Evolutionary conservation across 2,113 vertebrate species (phyloP).

Genomic region (Strix aluco): DNA sequence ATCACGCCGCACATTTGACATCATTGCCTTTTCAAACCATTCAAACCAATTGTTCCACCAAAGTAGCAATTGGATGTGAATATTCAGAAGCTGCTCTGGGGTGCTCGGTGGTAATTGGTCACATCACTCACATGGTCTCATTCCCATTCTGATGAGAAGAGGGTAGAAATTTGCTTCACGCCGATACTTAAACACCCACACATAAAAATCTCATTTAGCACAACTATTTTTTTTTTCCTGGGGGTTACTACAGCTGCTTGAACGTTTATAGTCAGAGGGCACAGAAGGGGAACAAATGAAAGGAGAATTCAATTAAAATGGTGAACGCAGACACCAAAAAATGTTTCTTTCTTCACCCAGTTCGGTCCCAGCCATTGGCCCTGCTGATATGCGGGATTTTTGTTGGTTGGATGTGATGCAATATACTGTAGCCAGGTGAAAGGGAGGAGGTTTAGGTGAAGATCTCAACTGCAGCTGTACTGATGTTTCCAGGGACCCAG

Average conservation of each 20-base stretch:
- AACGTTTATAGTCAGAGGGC: not conserved
- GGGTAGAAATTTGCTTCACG: conserved; percentile 21
- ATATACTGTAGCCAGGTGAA: not conserved
- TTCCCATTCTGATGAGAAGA: conserved; percentile 46
- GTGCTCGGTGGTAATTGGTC: conserved; percentile 36
- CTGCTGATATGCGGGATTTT: rapidly evolving
- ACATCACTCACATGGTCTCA: conserved; percentile 41
- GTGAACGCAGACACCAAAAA: not conserved
- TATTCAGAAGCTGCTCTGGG: conserved; percentile 49
- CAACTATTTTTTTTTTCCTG: not conserved
- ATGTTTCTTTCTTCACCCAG: not conserved
- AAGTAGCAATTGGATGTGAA: conserved; percentile 34
- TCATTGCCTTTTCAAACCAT: conserved; percentile 40
- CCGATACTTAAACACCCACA: conserved; percentile 13
- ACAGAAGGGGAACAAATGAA: not conserved
- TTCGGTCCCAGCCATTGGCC: rapidly evolving
- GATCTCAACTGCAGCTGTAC: rapidly evolving
- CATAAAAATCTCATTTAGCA: conserved; percentile 26
- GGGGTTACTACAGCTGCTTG: not conserved
- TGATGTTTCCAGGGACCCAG: not conserved
- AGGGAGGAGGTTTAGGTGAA: not conserved
- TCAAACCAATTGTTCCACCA: conserved; percentile 52
- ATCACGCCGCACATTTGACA: conserved; percentile 40
- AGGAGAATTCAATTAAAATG: not conserved
- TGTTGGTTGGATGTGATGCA: not conserved